Conservation (phyloP, 2,113 vertebrate genomes). For the Lycaon pictus region DNA sequence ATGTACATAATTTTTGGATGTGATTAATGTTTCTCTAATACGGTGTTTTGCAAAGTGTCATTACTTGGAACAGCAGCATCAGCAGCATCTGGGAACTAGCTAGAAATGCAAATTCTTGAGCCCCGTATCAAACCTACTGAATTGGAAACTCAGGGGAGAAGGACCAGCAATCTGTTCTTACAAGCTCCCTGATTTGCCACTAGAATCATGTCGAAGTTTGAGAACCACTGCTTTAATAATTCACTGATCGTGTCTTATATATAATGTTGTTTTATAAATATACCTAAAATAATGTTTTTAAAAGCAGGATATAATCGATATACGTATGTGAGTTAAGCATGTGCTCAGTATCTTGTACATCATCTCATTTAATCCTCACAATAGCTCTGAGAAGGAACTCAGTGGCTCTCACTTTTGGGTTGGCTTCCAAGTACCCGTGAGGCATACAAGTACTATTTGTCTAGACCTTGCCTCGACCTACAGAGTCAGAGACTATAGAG, state of each 20-base stretch:
- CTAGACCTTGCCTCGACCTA: not conserved
- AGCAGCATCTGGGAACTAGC: not conserved
- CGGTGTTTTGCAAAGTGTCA: not conserved
- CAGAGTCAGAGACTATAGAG: not conserved
- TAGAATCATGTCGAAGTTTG: not conserved
- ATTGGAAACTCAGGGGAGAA: not conserved
- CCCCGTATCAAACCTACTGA: not conserved
- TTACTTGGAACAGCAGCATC: not conserved
- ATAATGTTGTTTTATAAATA: conserved; percentile 1
- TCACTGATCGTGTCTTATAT: conserved; percentile 32
- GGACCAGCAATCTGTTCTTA: not conserved
- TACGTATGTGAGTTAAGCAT: not conserved
- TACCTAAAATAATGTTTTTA: not conserved
- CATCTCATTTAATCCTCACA: not conserved
- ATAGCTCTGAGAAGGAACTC: not conserved
- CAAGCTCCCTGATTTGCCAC: not conserved
- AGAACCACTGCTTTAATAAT: conserved; percentile 25
- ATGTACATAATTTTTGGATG: not conserved
- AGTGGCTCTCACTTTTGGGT: not conserved
- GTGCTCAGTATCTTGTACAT: not conserved
- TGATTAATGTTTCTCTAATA: not conserved
- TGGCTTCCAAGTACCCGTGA: not conserved
- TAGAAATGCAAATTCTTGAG: not conserved
- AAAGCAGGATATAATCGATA: not conserved
- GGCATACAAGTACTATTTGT: not conserved